These are phyloP conservation scores for Scaptodrosophila lebanonensis DNA, from an alignment of 1,140 invertebrate genomes.

Conservation along the genomic window DNA sequence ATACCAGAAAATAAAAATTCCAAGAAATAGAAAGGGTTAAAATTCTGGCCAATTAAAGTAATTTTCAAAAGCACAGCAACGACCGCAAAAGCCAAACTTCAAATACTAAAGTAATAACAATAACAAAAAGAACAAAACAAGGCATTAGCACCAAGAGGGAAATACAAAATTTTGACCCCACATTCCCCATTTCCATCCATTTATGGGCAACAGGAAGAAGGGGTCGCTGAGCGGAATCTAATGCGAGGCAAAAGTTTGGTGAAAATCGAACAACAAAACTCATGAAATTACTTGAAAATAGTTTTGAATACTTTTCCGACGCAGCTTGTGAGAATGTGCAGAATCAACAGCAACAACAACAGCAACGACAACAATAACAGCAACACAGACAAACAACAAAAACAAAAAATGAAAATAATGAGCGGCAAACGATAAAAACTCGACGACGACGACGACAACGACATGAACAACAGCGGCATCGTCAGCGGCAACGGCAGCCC, in stretches of 20 bases:
- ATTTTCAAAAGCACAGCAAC: background rate
- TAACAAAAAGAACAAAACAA: slow-evolving; percentile 4
- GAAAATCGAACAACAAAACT: slow-evolving; percentile 59
- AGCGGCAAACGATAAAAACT: slow-evolving; percentile 55
- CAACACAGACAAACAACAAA: too few relatives aligned
- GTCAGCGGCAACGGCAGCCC: too few relatives aligned
- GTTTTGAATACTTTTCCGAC: slow-evolving; percentile 33
- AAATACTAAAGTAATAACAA: slow-evolving; percentile 53
- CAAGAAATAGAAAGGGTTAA: slow-evolving; percentile 12
- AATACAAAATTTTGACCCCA: slow-evolving; percentile 17
- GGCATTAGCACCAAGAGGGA: slow-evolving; percentile 16
- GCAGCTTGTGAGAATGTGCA: too few relatives aligned
- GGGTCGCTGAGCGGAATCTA: background rate
- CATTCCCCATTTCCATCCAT: slow-evolving; percentile 7
- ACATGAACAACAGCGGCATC: background rate
- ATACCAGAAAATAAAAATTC: slow-evolving; percentile 16
- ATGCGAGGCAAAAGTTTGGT: slow-evolving; percentile 24
- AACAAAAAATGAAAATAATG: slow-evolving; percentile 37
- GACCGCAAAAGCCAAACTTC: background rate
- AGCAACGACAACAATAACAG: slow-evolving; percentile 17
- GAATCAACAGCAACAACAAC: slow-evolving; percentile 8
- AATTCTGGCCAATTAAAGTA: background rate
- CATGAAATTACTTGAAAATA: slow-evolving; percentile 60
- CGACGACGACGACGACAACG: slow-evolving; percentile 10
- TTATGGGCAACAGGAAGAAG: too few relatives aligned